Base-by-base conservation (phyloP, 2,797 vertebrate species). In the Myotis findleyi region DNA sequence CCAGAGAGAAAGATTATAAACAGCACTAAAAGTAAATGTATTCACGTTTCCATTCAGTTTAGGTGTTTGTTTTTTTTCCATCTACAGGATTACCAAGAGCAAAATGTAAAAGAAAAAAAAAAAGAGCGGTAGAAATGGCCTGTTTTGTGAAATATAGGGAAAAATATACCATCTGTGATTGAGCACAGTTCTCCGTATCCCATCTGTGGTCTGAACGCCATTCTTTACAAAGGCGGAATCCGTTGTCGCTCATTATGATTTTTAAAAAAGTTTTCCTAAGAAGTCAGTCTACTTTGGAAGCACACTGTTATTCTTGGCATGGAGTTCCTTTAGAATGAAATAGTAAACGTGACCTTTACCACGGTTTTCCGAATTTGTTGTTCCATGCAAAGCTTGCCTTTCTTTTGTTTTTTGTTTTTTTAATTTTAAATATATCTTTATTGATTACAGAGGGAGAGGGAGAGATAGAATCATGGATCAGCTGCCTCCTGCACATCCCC, bases 151-250 rank as follows among this genome's bases (percentile, higher is more conserved):
- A 98, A 98, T 98, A 98, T 96, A 97, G 98, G 95, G 86, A 98
- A 97, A 98, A 97, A 97, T 97, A 98, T 95, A 97, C 98, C 98
- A 98, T 98, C 98, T 98, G 98, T 98, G 98, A 98, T 98, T 98
- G 98, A 98, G 96, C 98, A 96, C 82, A 62, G 82, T 92, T 98
- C 96, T 97, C 95, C 94, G 91, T 97, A 96, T 97, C 96, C 98
- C 98, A 98, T 98, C 98, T 98, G 98, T 97, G 98, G 96, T 97
- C 0, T n/a, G 88, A 97, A 59, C 92, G 51, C 51, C 3, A 59
- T 91, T 97, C 94, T 98, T 0, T 0, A 91, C 93, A 95, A 97
- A 97, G 96, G 87, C 97, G 96, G 95, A 96, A 96, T 97, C 92
- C 89, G 86, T 75, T 97, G 97, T 87, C 0, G 0, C 95, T 97